Evolutionary conservation across 2,113 vertebrate genomes (phyloP), one percentile per base, ranked within the genome.

Genomic region (Aspiorhynchus laticeps): DNA sequence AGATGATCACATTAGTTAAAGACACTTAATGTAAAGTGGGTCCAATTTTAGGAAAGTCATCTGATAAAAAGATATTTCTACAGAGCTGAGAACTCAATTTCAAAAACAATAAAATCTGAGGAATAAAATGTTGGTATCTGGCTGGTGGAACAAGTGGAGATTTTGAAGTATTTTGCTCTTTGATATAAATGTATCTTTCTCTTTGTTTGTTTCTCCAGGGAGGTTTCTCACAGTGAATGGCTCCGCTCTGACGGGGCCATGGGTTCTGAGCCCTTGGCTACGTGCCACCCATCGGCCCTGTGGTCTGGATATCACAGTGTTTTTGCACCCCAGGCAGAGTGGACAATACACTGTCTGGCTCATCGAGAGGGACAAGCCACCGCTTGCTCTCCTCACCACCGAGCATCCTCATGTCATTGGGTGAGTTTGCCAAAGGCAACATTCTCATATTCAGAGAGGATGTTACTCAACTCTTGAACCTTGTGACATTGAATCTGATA

Each of bases 211-310:
- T 61, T 67, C 80, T 82, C 5, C 89, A 99, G 98, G 98, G 63
- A 95, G 96, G 5, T 99, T 99, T 90, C 92, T 98, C 80, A 96
- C 96, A 88, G 96, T 98, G 89, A 98, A 97, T 74, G 87, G 93
- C 5, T 97, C 97, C 0, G 94, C 93, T 3, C 93, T 92, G 75
- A 94, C 85, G 1, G 97, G 94, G 8, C 97, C 97, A 4, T 92
- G 96, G 93, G 96, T 98, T 87, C 91, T 98, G 91, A 99, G 97
- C 83, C 98, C 98, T 0, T 99, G 98, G 98, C 93, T 99, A 92
- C 94, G 94, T 86, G 97, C 96, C 76, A 93, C 87, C 12, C 95
- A 93, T 2, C 94, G 94, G 31, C 93, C 93, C 19, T 99, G 98
- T 31, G 90, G 93, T 1, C 92, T 99, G 90, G 97, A 98, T 79